These are phyloP conservation scores for Craterocephalus amniculus DNA, from an alignment of 2,797 vertebrate species.

Conservation along the genomic window DNA sequence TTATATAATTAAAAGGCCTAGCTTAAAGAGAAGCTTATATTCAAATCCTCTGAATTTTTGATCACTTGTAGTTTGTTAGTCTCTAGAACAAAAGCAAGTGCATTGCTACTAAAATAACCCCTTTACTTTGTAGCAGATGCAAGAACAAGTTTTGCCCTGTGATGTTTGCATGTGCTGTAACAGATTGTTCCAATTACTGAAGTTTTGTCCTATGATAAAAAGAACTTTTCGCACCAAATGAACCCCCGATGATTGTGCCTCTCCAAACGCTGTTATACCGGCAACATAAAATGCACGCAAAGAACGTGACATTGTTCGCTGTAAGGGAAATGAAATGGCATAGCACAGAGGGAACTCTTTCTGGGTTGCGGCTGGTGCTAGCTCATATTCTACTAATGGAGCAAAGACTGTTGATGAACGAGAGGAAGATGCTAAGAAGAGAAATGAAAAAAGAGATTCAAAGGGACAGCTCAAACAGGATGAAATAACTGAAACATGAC, in stretches of 20 bases:
- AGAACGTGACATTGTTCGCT: neutral
- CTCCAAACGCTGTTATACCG: conserved; percentile 1
- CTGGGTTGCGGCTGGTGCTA: conserved; percentile 25
- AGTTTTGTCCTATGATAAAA: conserved; percentile 42
- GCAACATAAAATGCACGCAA: conserved; percentile 11
- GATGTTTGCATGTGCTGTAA: conserved; percentile 26
- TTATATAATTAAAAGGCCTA: neutral
- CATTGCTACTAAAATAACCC: conserved; percentile 21
- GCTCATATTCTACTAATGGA: conserved; percentile 8
- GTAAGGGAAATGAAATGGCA: conserved; percentile 12
- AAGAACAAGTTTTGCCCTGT: conserved; percentile 15
- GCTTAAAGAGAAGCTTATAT: neutral
- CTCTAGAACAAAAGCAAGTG: conserved; percentile 1
- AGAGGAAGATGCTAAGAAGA: neutral
- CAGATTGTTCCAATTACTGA: conserved; percentile 27
- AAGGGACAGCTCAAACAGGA: conserved; percentile 17
- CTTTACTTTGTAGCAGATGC: conserved; percentile 9
- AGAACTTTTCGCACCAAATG: conserved; percentile 35
- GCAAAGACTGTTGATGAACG: conserved; percentile 17
- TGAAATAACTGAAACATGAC: conserved; percentile 30
- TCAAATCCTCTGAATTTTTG: neutral
- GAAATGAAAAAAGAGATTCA: conserved; percentile 28
- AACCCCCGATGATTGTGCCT: conserved; percentile 27
- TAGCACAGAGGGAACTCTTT: conserved; percentile 22
- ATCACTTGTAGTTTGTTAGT: conserved; percentile 1